Conservation (phyloP, 1,140 invertebrate genomes). For the Hyles vespertilio region DNA sequence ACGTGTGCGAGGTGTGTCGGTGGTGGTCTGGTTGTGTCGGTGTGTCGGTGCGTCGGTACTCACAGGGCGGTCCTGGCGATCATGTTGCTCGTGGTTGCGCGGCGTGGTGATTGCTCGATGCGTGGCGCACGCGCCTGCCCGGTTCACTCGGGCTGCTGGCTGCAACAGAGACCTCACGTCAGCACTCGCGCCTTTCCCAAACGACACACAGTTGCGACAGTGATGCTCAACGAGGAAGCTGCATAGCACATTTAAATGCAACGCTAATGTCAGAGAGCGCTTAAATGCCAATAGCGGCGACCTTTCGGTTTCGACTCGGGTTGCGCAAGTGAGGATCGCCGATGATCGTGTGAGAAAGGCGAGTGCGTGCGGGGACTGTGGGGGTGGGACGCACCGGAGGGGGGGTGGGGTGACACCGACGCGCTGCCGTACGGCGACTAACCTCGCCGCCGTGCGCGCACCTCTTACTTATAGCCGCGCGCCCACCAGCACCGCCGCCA, state of each 20-base stretch:
- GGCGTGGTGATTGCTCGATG: slow-evolving; percentile 17
- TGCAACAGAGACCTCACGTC: slow-evolving; percentile 68
- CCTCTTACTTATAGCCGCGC: slow-evolving; percentile 68
- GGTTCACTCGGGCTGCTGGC: slow-evolving; percentile 48
- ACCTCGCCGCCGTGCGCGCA: slow-evolving; percentile 62
- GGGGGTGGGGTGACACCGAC: slow-evolving; percentile 48
- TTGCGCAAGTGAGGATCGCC: slow-evolving; percentile 69
- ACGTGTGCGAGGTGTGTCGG: too few species aligned
- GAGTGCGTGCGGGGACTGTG: slow-evolving; percentile 42
- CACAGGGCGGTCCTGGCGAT: slow-evolving; percentile 54
- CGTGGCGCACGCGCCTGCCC: slow-evolving; percentile 35
- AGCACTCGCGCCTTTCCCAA: slow-evolving; percentile 68
- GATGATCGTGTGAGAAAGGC: slow-evolving; percentile 62
- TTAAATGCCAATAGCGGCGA: slow-evolving; percentile 72
- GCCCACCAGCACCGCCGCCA: slow-evolving; percentile 33
- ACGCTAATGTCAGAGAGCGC: slow-evolving; percentile 72
- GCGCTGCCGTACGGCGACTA: slow-evolving; percentile 66
- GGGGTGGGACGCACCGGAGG: slow-evolving; percentile 51
- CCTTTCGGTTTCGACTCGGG: slow-evolving; percentile 64
- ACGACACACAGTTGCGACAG: slow-evolving; percentile 67
- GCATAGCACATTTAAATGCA: slow-evolving; percentile 71
- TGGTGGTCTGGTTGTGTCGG: background rate
- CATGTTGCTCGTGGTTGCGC: slow-evolving; percentile 38
- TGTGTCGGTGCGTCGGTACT: slow-evolving; percentile 31
- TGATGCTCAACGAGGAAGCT: slow-evolving; percentile 69